Evolutionary conservation across 2,888 invertebrate genomes (phyloP).

Genomic region (Drosophila lacicola): DNA sequence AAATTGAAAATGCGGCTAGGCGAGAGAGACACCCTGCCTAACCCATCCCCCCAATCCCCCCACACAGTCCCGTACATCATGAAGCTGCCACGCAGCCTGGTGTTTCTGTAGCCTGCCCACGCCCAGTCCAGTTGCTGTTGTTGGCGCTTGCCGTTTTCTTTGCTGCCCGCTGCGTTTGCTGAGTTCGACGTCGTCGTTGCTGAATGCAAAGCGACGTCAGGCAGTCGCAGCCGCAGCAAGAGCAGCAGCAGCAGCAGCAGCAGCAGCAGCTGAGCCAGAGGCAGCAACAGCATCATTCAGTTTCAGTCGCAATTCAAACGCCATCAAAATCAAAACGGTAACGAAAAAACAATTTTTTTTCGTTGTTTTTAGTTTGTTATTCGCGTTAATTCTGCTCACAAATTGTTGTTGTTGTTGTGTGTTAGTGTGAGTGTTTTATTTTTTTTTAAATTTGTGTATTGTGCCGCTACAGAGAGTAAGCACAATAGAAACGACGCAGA

Average conservation of each 20-base stretch:
- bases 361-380: slow-evolving; percentile 30
- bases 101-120: slow-evolving; percentile 45
- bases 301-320: slow-evolving; percentile 81
- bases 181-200: slow-evolving; percentile 31
- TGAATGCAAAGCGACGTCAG: slow-evolving; percentile 30
- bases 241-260: slow-evolving; percentile 29
- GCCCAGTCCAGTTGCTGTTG: slow-evolving; percentile 44
- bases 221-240: slow-evolving; percentile 33
- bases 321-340: slow-evolving; percentile 81
- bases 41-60: neutral
- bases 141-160: slow-evolving; percentile 59
- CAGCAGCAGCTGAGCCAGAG: slow-evolving; percentile 42
- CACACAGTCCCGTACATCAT: slow-evolving; percentile 1
- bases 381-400: slow-evolving; percentile 42
- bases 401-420: slow-evolving; percentile 27
- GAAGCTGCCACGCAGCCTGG: slow-evolving; percentile 17
- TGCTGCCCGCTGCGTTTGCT: slow-evolving; percentile 44
- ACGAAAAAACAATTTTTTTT: slow-evolving; percentile 59
- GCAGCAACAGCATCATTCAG: slow-evolving; percentile 70
- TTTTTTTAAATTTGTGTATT: slow-evolving; percentile 18
- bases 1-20: slow-evolving; percentile 73
- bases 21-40: slow-evolving; percentile 45
- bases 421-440: slow-evolving; percentile 15
- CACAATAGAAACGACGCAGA: slow-evolving; percentile 17
- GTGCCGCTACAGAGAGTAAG: slow-evolving; percentile 25